Base-by-base conservation (phyloP, 2,797 vertebrate species). In the Loriculus beryllinus region DNA sequence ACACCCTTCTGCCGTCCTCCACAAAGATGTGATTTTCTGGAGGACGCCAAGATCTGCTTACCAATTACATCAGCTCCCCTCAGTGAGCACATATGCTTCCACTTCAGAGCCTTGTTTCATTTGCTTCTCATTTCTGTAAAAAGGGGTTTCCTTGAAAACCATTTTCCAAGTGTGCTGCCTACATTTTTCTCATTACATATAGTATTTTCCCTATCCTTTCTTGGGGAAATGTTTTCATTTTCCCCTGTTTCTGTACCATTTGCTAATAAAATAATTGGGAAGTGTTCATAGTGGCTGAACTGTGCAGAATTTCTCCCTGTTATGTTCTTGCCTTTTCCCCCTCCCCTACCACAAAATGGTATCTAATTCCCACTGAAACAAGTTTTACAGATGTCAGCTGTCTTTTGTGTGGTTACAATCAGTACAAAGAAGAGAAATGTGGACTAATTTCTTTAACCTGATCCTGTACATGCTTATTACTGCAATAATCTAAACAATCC, bases 71-170 rank as follows among this genome's bases (percentile, higher is more conserved):
- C 96, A 96, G 49, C 67, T 92, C 72, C 76, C 52, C 56, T 86
- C 22, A 0, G 63, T 79, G 48, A 79, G 57, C 78, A 94, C 94
- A 96, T 93, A 42, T 96, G 95, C 93, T 96, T 96, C 68, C 68
- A 96, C 93, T 97, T 94, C 81, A 64, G 92, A 78, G 60, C 35
- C 64, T 89, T 82, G 63, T 80, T 94, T 81, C 65, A 81, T 82
- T 95, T 90, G 65, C 80, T 95, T 92, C 86, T 93, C 6, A 17
- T 83, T 67, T 81, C 39, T 7, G 88, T 67, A 80, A 89, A 90
- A 90, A 83, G 68, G 72, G 82, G 15, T 89, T 96, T 94, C 87
- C 95, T 95, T 95, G 67, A 91, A 92, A 92, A 91, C 16, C 3
- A 1, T 57, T 86, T 82, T 91, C 78, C 79, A 87, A 95, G 69